Evolutionary conservation across 2,113 vertebrate species (phyloP).

Genomic region (Orcinus orca): DNA sequence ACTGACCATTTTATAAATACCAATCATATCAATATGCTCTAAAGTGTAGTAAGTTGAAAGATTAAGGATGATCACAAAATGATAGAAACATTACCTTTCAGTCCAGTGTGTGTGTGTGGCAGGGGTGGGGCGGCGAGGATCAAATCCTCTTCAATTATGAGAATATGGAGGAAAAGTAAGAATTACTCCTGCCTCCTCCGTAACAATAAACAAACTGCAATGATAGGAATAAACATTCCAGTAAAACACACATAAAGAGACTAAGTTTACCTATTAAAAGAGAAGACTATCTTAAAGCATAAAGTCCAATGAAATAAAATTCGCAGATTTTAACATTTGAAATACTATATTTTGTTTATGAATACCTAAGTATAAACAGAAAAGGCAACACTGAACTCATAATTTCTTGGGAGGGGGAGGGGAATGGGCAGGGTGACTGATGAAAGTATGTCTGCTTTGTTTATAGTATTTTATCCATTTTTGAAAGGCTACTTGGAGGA

Average conservation of each 20-base stretch:
- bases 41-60: neutral
- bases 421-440: neutral
- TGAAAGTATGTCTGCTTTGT: neutral
- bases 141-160: neutral
- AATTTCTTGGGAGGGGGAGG: neutral
- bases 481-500: neutral
- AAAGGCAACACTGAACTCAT: neutral
- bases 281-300: neutral
- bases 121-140: neutral
- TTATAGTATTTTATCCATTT: neutral
- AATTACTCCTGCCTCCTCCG: neutral
- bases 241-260: neutral
- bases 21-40: neutral
- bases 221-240: neutral
- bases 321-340: neutral
- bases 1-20: neutral
- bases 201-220: neutral
- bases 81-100: neutral
- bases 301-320: neutral
- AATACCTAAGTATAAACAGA: neutral
- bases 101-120: neutral
- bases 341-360: neutral
- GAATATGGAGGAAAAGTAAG: neutral
- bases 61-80: neutral
- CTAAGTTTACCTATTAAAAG: neutral